Evolutionary conservation across 2,113 vertebrate genomes (phyloP).

Genomic region (Panurus biarmicus): DNA sequence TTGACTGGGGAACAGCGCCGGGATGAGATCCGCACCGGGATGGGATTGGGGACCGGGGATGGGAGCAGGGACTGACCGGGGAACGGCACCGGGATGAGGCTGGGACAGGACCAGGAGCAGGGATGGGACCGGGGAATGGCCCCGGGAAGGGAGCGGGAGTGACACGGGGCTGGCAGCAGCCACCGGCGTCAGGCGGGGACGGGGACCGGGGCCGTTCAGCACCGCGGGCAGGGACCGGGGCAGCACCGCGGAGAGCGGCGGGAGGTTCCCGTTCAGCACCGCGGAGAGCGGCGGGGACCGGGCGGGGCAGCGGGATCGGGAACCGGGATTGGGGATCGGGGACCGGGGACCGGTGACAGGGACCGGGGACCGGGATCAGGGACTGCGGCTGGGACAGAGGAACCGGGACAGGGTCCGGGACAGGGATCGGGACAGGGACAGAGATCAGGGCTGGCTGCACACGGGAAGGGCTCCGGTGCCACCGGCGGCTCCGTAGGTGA

Average conservation of each 20-base stretch:
- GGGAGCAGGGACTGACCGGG: background rate
- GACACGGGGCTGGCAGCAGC: background rate
- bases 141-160: background rate
- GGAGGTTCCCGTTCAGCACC: background rate
- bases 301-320: background rate
- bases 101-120: background rate
- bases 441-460: background rate
- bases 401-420: background rate
- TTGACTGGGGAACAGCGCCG: no score
- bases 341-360: background rate
- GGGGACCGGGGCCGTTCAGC: background rate
- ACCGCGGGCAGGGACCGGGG: background rate
- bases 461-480: background rate
- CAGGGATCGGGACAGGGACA: no score
- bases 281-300: background rate
- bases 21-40: background rate
- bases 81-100: background rate
- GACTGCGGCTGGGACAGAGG: no score
- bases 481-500: background rate
- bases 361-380: background rate
- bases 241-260: background rate
- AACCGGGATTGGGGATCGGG: background rate
- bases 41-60: background rate
- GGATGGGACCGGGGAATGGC: background rate
- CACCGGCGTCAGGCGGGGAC: background rate